Conservation (phyloP, 2,113 vertebrate species). For the Empidonax alnorum region DNA sequence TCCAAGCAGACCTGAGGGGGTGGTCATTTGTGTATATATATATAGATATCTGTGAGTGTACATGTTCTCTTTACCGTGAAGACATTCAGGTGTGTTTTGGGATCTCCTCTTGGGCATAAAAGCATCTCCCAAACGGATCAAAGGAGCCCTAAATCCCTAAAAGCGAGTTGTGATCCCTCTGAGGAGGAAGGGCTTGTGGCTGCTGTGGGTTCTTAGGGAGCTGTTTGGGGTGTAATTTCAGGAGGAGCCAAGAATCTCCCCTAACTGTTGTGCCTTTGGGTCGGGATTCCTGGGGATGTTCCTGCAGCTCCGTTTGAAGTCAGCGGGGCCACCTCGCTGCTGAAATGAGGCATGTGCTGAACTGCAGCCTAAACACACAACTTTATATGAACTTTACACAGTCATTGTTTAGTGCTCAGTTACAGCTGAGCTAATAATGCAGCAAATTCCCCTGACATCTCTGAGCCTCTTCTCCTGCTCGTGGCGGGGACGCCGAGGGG, state of each 20-base stretch:
- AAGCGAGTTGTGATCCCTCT: not conserved
- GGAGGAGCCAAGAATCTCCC: not conserved
- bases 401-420: not conserved
- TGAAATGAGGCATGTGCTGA: not conserved
- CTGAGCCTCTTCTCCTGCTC: not conserved
- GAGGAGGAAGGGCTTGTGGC: not conserved
- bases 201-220: not conserved
- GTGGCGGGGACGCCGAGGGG: not conserved
- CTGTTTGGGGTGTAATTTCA: not conserved
- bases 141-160: not conserved
- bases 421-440: not conserved
- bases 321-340: not conserved
- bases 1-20: not conserved
- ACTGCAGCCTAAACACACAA: not conserved
- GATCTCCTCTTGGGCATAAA: not conserved
- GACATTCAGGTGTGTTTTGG: not conserved
- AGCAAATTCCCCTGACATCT: not conserved
- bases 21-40: accelerated
- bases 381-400: not conserved
- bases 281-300: not conserved
- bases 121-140: not conserved
- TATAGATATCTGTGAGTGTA: accelerated
- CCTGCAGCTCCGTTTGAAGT: not conserved
- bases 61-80: not conserved
- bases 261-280: not conserved